phyloP scores from a whole-genome alignment of 2,797 vertebrate genomes.

The Coregonus sp. region DNA sequence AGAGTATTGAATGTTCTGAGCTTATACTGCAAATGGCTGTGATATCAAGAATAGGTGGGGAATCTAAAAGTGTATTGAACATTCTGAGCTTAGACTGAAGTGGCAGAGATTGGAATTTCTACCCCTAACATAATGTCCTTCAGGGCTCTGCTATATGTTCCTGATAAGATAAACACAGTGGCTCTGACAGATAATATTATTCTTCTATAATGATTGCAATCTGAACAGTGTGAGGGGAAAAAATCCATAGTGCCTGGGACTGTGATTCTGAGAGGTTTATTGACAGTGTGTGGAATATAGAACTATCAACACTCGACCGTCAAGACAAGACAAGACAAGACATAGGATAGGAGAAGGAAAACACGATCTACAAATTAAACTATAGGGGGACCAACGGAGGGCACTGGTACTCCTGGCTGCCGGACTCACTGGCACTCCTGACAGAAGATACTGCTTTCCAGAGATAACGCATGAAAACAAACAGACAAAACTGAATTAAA shows the following conservation, averaged over 20 bases:
- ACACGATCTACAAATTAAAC: not conserved
- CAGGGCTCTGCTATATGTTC: not conserved
- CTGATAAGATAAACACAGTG: slow-evolving; percentile 17
- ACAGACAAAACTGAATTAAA: no score
- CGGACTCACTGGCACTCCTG: not conserved
- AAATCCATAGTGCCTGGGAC: slow-evolving; percentile 63
- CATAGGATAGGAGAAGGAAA: not conserved
- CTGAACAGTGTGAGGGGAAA: slow-evolving; percentile 53
- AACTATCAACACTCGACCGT: not conserved
- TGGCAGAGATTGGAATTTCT: not conserved
- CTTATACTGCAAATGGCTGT: not conserved
- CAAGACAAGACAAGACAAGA: not conserved
- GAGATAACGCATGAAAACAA: no score
- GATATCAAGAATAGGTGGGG: not conserved
- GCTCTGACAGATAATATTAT: slow-evolving; percentile 64
- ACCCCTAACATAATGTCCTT: not conserved
- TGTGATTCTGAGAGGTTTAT: slow-evolving; percentile 60
- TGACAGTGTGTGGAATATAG: slow-evolving; percentile 14
- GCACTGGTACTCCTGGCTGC: not conserved
- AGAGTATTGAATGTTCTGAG: no score
- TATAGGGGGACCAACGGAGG: not conserved
- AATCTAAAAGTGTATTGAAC: not conserved
- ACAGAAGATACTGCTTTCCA: not conserved
- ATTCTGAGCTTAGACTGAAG: not conserved
- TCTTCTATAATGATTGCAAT: slow-evolving; percentile 63